These are phyloP conservation scores for Tiliacea citrago DNA, from an alignment of 2,888 invertebrate genomes.

Conservation along the genomic window DNA sequence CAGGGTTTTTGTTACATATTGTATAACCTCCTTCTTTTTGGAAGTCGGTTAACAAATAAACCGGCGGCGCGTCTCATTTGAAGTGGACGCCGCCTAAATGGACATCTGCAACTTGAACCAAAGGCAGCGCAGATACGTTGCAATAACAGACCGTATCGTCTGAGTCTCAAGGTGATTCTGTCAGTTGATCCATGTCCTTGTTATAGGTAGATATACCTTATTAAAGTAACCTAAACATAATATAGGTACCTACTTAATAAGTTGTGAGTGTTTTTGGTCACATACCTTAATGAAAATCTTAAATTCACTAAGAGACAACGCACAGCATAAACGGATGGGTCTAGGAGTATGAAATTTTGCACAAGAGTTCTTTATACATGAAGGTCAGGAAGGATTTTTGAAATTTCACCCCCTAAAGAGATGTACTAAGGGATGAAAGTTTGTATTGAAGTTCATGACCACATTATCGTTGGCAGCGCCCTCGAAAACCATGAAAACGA, in stretches of 20 bases:
- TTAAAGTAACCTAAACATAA: background rate
- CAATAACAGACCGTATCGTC: constrained; percentile 3
- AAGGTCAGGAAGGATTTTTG: no score
- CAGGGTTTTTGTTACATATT: no score
- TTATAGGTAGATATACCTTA: background rate
- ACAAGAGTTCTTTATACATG: background rate
- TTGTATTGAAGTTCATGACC: no score
- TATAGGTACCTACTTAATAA: no score
- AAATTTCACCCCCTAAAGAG: no score
- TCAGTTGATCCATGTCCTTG: background rate
- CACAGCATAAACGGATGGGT: background rate
- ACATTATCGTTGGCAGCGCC: no score
- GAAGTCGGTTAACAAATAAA: no score
- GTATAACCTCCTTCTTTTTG: no score
- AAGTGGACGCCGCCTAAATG: background rate
- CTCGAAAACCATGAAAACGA: no score
- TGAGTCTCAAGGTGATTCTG: constrained; percentile 23
- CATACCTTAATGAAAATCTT: background rate
- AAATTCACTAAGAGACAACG: background rate
- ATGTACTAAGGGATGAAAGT: no score
- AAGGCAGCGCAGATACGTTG: background rate
- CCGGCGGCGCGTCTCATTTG: background rate
- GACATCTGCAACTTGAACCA: background rate
- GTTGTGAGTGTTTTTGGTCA: no score
- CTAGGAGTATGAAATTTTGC: background rate